A percentile compares a stretch with the other conserved stretches of the same genome.
phyloP scores from a whole-genome alignment of 1,140 invertebrate genomes.

The Galleria mellonella region DNA sequence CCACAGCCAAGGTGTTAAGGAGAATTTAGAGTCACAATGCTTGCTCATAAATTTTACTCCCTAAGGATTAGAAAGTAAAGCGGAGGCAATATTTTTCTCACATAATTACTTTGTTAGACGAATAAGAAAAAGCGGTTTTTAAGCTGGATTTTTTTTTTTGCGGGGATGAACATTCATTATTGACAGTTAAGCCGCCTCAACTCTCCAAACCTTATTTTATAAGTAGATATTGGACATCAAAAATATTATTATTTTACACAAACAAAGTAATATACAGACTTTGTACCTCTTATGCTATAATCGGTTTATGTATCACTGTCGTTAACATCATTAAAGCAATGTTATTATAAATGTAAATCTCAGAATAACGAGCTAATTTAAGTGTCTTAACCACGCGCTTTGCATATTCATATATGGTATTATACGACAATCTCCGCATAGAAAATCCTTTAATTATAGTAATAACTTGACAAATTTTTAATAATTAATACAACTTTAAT shows the following conservation, averaged over 20 bases:
- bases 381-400: slow-evolving; percentile 32
- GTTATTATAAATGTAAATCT: slow-evolving; percentile 33
- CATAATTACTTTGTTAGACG: slow-evolving; percentile 17
- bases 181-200: slow-evolving; percentile 10
- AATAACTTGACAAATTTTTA: not conserved
- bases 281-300: too few relatives aligned
- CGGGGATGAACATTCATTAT: slow-evolving; percentile 8
- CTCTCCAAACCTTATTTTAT: too few relatives aligned
- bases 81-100: slow-evolving; percentile 18
- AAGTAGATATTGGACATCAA: too few relatives aligned
- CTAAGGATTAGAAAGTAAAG: slow-evolving; percentile 17
- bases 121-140: slow-evolving; percentile 12
- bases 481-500: too few relatives aligned
- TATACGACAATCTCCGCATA: not conserved
- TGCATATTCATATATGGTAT: slow-evolving; percentile 20
- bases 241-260: too few relatives aligned
- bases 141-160: slow-evolving; percentile 15
- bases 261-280: too few relatives aligned
- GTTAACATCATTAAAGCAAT: slow-evolving; percentile 24
- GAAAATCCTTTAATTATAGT: slow-evolving; percentile 2
- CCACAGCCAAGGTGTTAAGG: slow-evolving; percentile 7
- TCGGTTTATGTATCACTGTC: not conserved
- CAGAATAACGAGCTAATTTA: slow-evolving; percentile 32
- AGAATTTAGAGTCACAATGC: slow-evolving; percentile 18
- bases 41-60: slow-evolving; percentile 16